Percentiles rank a stretch among this genome's conserved stretches.
Conservation (phyloP, 92 coral and sea anemone species). For the Phenganax subtilis region DNA sequence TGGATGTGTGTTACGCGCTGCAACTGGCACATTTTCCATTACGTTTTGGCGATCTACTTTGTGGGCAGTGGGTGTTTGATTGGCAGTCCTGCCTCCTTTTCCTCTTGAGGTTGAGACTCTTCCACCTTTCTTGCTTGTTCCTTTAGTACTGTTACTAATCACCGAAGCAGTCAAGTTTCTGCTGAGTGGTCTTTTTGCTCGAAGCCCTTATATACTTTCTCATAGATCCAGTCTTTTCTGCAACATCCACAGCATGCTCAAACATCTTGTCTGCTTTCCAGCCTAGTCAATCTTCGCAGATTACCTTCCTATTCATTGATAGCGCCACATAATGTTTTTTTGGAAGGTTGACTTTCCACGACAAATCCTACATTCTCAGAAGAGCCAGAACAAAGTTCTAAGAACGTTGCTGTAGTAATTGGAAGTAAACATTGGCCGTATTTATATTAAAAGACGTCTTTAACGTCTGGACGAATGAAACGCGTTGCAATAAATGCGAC, state of each 20-base stretch:
- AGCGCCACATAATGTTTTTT: background rate
- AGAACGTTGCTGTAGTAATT: no score
- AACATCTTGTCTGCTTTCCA: constrained; percentile 25
- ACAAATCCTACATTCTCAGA: constrained; percentile 1
- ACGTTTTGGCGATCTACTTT: background rate
- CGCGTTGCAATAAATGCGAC: no score
- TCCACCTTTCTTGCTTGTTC: constrained; percentile 2
- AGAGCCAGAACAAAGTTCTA: background rate
- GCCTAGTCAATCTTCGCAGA: constrained; percentile 12
- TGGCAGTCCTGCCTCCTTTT: constrained; percentile 1
- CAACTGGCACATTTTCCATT: background rate
- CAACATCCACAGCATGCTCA: constrained; percentile 14
- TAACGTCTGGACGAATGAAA: no score
- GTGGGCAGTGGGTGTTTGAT: background rate
- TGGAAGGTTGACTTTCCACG: constrained; percentile 14
- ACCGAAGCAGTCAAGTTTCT: constrained; percentile 3
- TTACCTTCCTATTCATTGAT: constrained; percentile 3
- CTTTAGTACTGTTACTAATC: constrained; percentile 10
- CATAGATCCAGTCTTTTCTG: background rate
- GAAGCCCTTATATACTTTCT: constrained; percentile 5
- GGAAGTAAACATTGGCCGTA: no score
- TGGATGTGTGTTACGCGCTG: background rate
- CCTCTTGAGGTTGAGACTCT: background rate
- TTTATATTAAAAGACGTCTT: no score
- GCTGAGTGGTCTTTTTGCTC: constrained; percentile 2